Conservation (phyloP, 2,797 vertebrate species). For the Eupleurogrammus muticus region DNA sequence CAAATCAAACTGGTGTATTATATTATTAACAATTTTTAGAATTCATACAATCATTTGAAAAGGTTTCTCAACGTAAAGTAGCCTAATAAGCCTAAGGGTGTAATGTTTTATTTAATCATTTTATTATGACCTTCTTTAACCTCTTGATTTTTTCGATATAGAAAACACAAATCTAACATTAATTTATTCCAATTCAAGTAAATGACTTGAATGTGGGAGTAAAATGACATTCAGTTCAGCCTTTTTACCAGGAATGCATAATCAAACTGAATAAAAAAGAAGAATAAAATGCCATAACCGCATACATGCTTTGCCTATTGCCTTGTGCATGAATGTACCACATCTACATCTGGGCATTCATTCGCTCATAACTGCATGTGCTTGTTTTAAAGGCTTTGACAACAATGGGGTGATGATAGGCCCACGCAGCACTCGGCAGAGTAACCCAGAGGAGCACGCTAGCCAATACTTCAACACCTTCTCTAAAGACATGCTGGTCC, state of each 20-base stretch:
- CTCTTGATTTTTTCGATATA: too few species aligned
- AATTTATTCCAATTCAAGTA: too few species aligned
- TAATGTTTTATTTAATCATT: too few species aligned
- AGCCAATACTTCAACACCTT: slow-evolving; percentile 96
- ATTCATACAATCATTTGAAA: too few species aligned
- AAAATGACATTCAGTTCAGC: too few species aligned
- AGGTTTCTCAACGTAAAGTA: too few species aligned
- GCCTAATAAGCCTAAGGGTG: too few species aligned
- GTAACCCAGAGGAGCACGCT: slow-evolving; percentile 96
- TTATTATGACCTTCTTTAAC: too few species aligned
- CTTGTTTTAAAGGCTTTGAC: slow-evolving; percentile 89
- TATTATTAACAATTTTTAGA: too few species aligned
- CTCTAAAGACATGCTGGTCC: slow-evolving; percentile 96
- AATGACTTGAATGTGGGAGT: too few species aligned
- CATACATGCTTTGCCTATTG: slow-evolving; percentile 17
- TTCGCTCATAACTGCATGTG: background rate
- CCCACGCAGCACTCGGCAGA: slow-evolving; percentile 95
- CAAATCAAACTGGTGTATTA: too few species aligned
- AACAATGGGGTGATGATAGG: slow-evolving; percentile 93
- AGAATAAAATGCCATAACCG: background rate
- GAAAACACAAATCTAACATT: too few species aligned
- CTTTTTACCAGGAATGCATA: background rate
- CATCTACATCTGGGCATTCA: slow-evolving; percentile 9
- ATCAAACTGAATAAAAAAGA: background rate
- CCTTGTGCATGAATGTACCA: slow-evolving; percentile 16